A percentile compares a stretch with the other conserved stretches of the same genome.
Conservation (phyloP, 2,888 invertebrate species). For the Andrena hattorfiana region DNA sequence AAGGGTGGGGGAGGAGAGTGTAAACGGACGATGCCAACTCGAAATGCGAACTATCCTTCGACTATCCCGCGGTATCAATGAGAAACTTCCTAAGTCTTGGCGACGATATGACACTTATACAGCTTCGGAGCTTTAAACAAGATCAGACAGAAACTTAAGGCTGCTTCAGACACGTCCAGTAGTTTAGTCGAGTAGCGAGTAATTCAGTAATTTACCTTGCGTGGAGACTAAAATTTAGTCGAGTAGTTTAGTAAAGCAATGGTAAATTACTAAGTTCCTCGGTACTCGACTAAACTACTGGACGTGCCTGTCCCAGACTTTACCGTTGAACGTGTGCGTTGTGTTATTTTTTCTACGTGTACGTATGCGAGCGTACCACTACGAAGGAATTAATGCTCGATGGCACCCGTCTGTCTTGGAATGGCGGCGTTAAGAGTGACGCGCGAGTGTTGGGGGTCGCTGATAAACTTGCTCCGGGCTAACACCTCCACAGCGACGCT, state of each 20-base stretch:
- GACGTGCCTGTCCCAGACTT: too few species aligned
- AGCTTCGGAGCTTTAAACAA: constrained; percentile 14
- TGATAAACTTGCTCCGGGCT: constrained; percentile 26
- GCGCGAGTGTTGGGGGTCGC: constrained; percentile 34
- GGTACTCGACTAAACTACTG: too few species aligned
- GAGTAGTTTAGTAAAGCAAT: too few species aligned
- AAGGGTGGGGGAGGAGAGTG: background rate
- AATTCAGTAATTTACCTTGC: too few species aligned
- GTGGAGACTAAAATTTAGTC: too few species aligned
- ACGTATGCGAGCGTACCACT: constrained; percentile 29
- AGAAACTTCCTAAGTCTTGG: constrained; percentile 12
- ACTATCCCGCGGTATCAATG: background rate
- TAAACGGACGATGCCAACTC: background rate
- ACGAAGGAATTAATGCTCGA: constrained; percentile 53
- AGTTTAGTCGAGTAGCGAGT: too few species aligned
- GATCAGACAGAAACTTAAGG: constrained; percentile 14
- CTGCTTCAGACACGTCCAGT: too few species aligned
- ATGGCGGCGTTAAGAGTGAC: constrained; percentile 42
- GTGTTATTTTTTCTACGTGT: background rate
- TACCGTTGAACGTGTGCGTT: background rate
- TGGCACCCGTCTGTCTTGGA: constrained; percentile 62
- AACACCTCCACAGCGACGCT: constrained; percentile 2
- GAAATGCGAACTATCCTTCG: background rate
- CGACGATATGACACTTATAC: constrained; percentile 20
- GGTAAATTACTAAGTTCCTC: too few species aligned